Evolutionary conservation across 1,140 invertebrate genomes (phyloP), one percentile per base, ranked within the genome.

Genomic region (Tetramorium simillimum): DNA sequence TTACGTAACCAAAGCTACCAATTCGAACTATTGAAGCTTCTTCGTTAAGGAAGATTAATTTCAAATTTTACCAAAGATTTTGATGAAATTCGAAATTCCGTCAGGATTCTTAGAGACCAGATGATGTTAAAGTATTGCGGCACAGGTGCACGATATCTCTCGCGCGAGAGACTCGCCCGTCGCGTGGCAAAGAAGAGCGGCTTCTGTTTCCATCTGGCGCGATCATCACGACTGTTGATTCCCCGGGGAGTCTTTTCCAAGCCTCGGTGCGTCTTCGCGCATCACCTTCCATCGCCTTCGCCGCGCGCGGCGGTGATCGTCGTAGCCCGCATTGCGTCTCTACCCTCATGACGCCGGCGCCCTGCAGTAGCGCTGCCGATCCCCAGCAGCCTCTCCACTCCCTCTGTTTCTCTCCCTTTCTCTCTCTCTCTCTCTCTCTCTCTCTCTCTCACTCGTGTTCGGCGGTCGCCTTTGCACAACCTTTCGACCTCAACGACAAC

Each of bases 251-350:
- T 7, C n/a, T 63, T 43, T 28, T 18, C 58, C 24, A 24, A 21
- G 16, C 10, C n/a, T 24, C 72, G 16, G 28, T 72, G 40, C 33
- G 33, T 86, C 18, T 65, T 65, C 73, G 43, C 69, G 82, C 58
- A 46, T 81, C 63, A 67, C 16, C 78, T n/a, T 81, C 77, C 49
- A 69, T 67, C 63, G 70, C 24, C 12, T 62, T 76, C 56, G 21
- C 43, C 56, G 21, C 43, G 40, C 37, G 80, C 70, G 69, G 7
- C 60, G 49, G 37, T 73, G 51, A 46, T 88, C 49, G 21, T 78
- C 56, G 86, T 67, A 60, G 81, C 81, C 89, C 89, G 89, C 89
- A 90, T 89, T 90, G 89, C 89, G 89, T 90, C 89, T 65, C 77
- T 82, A n/a, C 12, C 75, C 58, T 82, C 51, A 60, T 85, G 88